Base-by-base conservation (phyloP, 1,140 invertebrate genomes). In the Drosophila saltans region DNA sequence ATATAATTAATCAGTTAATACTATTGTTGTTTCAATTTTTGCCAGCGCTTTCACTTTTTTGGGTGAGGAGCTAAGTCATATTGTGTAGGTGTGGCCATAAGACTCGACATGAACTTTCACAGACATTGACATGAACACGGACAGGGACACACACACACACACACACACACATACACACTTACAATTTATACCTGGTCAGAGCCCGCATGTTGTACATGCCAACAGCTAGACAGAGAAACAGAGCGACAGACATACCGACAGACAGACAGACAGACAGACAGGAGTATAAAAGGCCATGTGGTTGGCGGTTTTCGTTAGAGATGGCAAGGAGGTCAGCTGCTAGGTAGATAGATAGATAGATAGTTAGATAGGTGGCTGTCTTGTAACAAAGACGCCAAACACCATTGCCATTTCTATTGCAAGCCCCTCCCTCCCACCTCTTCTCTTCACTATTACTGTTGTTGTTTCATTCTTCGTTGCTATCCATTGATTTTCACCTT, bases 1-100 rank as follows among this genome's bases (percentile, higher is more conserved):
- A 82, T 80, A 86, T 88, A 16, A 16, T 86, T 82, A 86, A 86
- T 88, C 79, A 86, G 83, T 70, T 80, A 62, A 66, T 66, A 33
- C 58, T 11, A 67, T 40, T 57, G 24, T 58, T 63, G 30, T 24
- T 71, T 64, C 8, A n/a, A 26, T 10, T 24, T 63, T 63, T 43
- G 30, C 10, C 33, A 40, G 9, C 28, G 9, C 28, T 57, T 40
- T 30, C 26, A 10, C 40, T 60, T 26, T 28, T 36, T 75, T 40
- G 57, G 58, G 40, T 69, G 72, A 72, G 72, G 72, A 72, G 72
- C 57, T 73, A 67, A 64, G 60, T 36, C 45, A 52, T 58, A 57
- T 61, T 45, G 60, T 45, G 60, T 69, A 69, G 74, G 74, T 76
- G 74, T 76, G 75, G 75, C 74, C 28, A 30, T 43, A 61, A 40